phyloP scores from a whole-genome alignment of 2,113 vertebrate genomes.

The Chlamydotis undulata region DNA sequence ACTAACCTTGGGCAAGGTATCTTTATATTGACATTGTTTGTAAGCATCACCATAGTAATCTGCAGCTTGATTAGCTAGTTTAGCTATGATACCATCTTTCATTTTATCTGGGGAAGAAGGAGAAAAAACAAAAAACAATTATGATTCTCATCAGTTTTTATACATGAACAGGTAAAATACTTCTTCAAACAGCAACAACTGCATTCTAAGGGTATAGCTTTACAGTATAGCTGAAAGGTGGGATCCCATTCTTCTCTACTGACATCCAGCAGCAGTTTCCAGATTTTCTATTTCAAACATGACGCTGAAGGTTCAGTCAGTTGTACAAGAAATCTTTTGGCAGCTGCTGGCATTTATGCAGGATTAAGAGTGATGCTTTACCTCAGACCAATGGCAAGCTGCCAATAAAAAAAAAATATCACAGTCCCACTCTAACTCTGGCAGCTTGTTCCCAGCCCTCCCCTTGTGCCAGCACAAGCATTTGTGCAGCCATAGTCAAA shows the following conservation, averaged over 20 bases:
- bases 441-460: background rate
- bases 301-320: background rate
- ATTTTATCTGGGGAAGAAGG: constrained; percentile 86
- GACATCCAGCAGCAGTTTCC: background rate
- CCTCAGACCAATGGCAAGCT: background rate
- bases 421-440: background rate
- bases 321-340: background rate
- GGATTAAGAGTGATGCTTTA: background rate
- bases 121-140: background rate
- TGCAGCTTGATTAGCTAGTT: constrained; percentile 95
- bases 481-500: background rate
- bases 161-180: background rate
- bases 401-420: background rate
- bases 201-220: background rate
- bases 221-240: background rate
- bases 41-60: constrained; percentile 97
- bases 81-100: constrained; percentile 96
- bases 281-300: background rate
- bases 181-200: background rate
- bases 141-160: background rate
- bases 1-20: constrained; percentile 96
- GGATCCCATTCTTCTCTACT: background rate
- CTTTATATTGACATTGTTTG: constrained; percentile 98
- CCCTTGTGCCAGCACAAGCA: background rate
- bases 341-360: background rate